Evolutionary conservation across 2,113 vertebrate species (phyloP).

Genomic region (Sus scrofa): DNA sequence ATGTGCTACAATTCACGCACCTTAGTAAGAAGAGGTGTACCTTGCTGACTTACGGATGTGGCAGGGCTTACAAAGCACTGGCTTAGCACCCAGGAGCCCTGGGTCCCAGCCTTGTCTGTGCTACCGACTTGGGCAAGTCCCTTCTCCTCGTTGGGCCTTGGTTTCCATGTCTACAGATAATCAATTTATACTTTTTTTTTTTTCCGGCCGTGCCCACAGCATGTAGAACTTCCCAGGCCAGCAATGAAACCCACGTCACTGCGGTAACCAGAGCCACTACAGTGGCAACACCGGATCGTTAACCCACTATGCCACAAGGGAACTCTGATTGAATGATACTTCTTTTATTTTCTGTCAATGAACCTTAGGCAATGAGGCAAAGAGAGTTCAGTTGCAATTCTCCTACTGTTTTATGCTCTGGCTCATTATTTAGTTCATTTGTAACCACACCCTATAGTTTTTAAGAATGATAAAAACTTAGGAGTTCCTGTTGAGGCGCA

Average conservation of each 20-base stretch:
- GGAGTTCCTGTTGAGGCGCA: too few relatives aligned
- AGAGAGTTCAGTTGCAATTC: not conserved
- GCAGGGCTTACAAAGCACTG: not conserved
- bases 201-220: not conserved
- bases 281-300: too few relatives aligned
- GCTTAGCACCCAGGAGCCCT: not conserved
- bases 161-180: constrained; percentile 5
- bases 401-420: not conserved
- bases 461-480: constrained; percentile 39
- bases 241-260: too few relatives aligned
- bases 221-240: too few relatives aligned
- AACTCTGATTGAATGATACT: not conserved
- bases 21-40: not conserved
- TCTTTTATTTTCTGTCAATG: constrained; percentile 53
- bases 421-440: constrained; percentile 33
- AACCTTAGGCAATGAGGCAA: not conserved
- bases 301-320: too few relatives aligned
- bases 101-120: not conserved
- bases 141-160: not conserved
- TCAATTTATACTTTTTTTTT: not conserved
- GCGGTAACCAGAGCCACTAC: too few relatives aligned
- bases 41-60: not conserved
- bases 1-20: not conserved
- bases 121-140: not conserved
- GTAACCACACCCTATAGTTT: not conserved